Evolutionary conservation across 2,797 vertebrate genomes (phyloP).

Genomic region (Salmo trutta): DNA sequence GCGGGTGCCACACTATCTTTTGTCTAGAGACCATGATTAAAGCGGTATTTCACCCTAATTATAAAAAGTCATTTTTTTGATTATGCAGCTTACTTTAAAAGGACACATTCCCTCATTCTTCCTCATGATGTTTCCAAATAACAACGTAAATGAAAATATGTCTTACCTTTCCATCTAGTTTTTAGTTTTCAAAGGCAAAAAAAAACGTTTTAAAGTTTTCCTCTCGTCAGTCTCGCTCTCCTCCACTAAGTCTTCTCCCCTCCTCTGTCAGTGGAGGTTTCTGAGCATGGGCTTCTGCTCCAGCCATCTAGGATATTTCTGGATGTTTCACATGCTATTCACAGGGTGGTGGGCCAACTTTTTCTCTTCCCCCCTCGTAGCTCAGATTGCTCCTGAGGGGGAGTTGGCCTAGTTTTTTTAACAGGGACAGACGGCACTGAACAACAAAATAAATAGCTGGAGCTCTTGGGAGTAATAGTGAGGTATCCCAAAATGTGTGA

Average conservation of each 20-base stretch:
- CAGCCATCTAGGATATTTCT: constrained; percentile 28
- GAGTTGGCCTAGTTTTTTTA: constrained; percentile 2
- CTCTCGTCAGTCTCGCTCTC: neutral
- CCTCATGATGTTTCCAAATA: neutral
- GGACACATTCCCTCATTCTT: no score
- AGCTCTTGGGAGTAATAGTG: neutral
- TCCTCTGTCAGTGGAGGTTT: constrained; percentile 5
- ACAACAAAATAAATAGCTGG: neutral
- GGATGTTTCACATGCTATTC: constrained; percentile 23
- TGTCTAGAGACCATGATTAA: no score
- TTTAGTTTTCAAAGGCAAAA: constrained; percentile 1
- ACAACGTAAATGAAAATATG: neutral
- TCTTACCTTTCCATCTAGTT: neutral
- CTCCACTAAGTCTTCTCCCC: constrained; percentile 1
- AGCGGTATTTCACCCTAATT: no score
- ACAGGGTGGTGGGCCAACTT: constrained; percentile 13
- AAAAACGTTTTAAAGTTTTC: neutral
- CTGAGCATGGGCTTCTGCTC: neutral
- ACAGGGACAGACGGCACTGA: neutral
- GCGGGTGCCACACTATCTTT: no score
- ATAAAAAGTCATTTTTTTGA: no score
- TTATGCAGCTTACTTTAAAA: neutral
- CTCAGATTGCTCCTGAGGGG: constrained; percentile 11
- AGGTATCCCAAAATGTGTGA: neutral
- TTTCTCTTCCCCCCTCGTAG: constrained; percentile 4